phyloP scores from a whole-genome alignment of 2,113 vertebrate species.

The Hippocampus barbouri region DNA sequence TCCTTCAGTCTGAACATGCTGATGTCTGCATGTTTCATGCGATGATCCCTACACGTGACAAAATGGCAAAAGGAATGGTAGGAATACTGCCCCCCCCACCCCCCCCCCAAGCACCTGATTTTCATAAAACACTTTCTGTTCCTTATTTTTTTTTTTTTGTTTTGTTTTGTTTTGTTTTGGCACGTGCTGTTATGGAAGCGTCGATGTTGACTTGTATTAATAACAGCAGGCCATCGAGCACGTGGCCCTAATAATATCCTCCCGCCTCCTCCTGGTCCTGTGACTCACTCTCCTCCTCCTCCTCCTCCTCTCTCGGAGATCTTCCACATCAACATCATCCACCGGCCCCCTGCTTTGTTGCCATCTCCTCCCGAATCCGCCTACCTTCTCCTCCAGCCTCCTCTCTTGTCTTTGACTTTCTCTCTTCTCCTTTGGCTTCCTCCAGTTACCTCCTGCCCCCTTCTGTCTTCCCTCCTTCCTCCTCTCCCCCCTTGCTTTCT shows the following conservation, averaged over 20 bases:
- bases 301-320: slow-evolving; percentile 42
- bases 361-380: background rate
- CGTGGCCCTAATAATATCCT: slow-evolving; percentile 67
- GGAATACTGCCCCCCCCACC: too few species aligned
- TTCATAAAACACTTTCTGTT: background rate
- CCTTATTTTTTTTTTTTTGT: background rate
- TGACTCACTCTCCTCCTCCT: slow-evolving; percentile 53
- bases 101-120: too few species aligned
- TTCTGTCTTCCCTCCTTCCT: too few species aligned
- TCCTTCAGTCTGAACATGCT: background rate
- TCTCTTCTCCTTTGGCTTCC: background rate
- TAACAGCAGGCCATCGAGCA: slow-evolving; percentile 50
- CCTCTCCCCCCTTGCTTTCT: background rate
- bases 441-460: background rate
- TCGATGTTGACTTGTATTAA: slow-evolving; percentile 37
- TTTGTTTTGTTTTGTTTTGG: background rate
- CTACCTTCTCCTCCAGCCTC: background rate
- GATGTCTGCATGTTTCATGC: background rate
- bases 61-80: background rate
- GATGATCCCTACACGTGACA: background rate
- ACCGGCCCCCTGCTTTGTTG: slow-evolving; percentile 44
- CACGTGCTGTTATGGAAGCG: slow-evolving; percentile 20
- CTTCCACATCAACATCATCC: slow-evolving; percentile 54
- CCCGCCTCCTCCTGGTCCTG: slow-evolving; percentile 56
- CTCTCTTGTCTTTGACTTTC: background rate